Base-by-base conservation (phyloP, 1,140 invertebrate genomes). In the Lucilia cuprina region DNA sequence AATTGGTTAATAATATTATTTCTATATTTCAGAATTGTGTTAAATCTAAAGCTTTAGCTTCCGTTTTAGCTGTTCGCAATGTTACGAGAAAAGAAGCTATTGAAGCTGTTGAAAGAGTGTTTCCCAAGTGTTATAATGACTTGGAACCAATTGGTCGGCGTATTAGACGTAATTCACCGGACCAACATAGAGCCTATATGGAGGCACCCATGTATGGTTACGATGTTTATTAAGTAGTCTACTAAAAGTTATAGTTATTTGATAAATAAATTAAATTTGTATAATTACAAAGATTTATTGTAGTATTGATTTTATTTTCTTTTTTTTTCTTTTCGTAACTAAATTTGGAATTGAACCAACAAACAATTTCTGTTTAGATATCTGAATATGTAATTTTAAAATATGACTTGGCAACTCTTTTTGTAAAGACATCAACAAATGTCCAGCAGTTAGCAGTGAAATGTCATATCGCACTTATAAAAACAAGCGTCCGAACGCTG, bases 91-190 rank as follows among this genome's bases (percentile, higher is more conserved):
- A 93, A 83, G 94, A 97, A 91, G 97, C 97, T 0, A 91, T 93
- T 14, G 93, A 93, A 49, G 94, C 96, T 7, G 95, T 99, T 14
- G 95, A 98, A 86, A 94, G 95, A 89, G 97, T 99, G 8, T 99
- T 99, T 92, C 93, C 94, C 2, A 96, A 95, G 90, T 99, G 98
- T 91, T 99, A 99, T 89, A 94, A 94, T 85, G 98, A 99, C 92
- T 92, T 99, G 84, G 98, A 99, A 91, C 98, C 98, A 5, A 93
- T 99, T 83, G 98, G 98, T 2, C 93, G 98, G 87, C 91, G 97
- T 85, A 92, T 97, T 82, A 93, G 96, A 85, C 92, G 96, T 78
- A 96, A 96, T 88, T 96, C 95, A 0, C 88, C 92, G 5, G 96
- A 97, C 89, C 96, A 96, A 92, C 86, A 94, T 3, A 94, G 94